Evolutionary conservation across 2,888 invertebrate genomes (phyloP).

Genomic region (Sisyra terminalis): DNA sequence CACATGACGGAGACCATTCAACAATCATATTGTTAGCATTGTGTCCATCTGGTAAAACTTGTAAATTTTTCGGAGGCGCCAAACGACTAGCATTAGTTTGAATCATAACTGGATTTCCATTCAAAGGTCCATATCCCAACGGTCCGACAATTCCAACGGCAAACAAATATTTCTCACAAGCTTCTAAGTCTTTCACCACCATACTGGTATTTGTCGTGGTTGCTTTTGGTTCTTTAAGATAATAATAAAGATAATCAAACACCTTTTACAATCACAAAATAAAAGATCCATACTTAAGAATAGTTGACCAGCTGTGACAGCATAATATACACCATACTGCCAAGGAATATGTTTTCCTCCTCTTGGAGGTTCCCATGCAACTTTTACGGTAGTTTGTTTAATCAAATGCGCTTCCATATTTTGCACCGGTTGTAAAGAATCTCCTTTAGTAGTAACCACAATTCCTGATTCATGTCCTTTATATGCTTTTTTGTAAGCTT

Average conservation of each 20-base stretch:
- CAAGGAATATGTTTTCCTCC: conserved; percentile 36
- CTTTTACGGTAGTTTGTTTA: conserved; percentile 40
- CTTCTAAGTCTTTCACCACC: conserved; percentile 41
- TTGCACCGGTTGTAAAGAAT: conserved; percentile 26
- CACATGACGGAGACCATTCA: conserved; percentile 58
- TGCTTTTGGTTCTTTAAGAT: conserved; percentile 30
- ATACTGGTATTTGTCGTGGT: conserved; percentile 35
- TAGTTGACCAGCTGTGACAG: conserved; percentile 36
- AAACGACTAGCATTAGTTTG: conserved; percentile 44
- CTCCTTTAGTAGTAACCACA: conserved; percentile 26
- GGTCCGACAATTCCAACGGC: conserved; percentile 48
- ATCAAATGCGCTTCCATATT: conserved; percentile 31
- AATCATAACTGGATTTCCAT: conserved; percentile 30
- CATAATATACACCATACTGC: conserved; percentile 59
- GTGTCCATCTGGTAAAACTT: conserved; percentile 26
- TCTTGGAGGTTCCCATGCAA: conserved; percentile 49
- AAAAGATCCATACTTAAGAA: conserved; percentile 33
- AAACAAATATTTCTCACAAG: conserved; percentile 60
- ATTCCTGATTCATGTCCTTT: conserved; percentile 35
- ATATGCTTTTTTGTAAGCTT: conserved; percentile 39
- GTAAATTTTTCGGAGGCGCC: conserved; percentile 52
- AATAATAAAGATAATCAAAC: too few relatives aligned
- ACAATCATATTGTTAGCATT: conserved; percentile 35
- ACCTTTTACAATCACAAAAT: background rate
- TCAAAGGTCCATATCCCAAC: conserved; percentile 47